Conservation (phyloP, 2,888 invertebrate species). For the Lysandra bellargus region DNA sequence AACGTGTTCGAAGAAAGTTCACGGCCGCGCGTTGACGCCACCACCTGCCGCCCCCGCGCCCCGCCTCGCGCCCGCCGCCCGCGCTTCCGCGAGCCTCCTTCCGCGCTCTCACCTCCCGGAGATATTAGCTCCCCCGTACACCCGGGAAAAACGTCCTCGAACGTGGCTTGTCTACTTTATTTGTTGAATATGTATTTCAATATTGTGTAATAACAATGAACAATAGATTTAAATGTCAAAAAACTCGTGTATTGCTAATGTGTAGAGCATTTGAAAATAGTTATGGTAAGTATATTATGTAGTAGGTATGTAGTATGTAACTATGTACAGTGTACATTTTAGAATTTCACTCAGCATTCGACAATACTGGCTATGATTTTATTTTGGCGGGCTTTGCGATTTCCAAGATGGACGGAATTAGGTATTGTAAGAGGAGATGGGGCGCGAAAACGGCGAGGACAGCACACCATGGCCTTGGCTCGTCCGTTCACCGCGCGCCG, state of each 20-base stretch:
- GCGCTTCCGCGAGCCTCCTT: constrained; percentile 54
- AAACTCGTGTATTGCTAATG: not conserved
- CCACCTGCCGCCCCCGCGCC: constrained; percentile 57
- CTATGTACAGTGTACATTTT: not conserved
- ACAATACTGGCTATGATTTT: not conserved
- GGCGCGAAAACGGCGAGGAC: constrained; percentile 32
- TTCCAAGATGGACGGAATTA: not conserved
- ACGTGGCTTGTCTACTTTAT: not conserved
- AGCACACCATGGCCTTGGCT: constrained; percentile 66
- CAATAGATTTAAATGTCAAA: not conserved
- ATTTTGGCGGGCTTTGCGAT: not conserved
- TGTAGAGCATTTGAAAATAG: not conserved
- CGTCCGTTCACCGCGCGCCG: constrained; percentile 73
- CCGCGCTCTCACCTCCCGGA: constrained; percentile 49
- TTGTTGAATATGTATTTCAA: not conserved
- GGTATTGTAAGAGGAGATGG: constrained; percentile 20
- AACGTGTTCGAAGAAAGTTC: constrained; percentile 81
- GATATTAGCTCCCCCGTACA: constrained; percentile 38
- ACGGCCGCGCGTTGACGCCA: constrained; percentile 80
- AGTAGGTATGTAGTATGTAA: no score
- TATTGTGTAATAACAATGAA: not conserved
- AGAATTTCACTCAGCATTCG: not conserved
- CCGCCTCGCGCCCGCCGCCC: constrained; percentile 45
- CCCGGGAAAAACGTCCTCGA: constrained; percentile 32
- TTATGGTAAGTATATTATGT: not conserved